Conservation (phyloP, 2,888 invertebrate genomes). For the Acanthococcus lagerstroemiae region DNA sequence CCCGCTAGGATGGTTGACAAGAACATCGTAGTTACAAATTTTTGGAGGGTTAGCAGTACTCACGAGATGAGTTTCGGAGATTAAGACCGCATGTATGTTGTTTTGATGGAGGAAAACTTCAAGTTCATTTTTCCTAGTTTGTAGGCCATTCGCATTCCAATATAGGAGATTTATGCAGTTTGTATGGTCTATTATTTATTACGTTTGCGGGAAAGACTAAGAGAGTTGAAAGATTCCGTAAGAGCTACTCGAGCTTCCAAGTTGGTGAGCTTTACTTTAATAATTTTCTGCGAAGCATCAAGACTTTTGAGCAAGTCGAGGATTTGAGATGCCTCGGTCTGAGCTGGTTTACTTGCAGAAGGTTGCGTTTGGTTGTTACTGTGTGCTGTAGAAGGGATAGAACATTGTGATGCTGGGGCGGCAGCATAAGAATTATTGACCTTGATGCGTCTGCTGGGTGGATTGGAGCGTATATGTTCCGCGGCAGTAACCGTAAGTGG, state of each 20-base stretch:
- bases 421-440: neutral
- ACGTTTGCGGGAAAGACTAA: neutral
- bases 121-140: no score
- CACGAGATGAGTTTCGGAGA: no score
- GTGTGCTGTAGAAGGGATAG: neutral
- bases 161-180: neutral
- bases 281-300: neutral
- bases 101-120: no score
- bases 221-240: neutral
- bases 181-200: no score
- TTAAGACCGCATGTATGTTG: no score
- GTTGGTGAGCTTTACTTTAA: neutral
- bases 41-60: no score
- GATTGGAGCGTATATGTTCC: neutral
- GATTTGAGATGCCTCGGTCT: neutral
- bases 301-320: neutral
- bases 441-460: neutral
- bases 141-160: neutral
- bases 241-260: neutral
- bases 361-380: neutral
- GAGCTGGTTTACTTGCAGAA: neutral
- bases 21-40: no score
- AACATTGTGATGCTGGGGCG: neutral
- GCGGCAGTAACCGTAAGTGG: neutral
- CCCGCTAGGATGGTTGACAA: no score